Evolutionary conservation across 2,797 vertebrate genomes (phyloP).

Genomic region (Holocentrus rufus): DNA sequence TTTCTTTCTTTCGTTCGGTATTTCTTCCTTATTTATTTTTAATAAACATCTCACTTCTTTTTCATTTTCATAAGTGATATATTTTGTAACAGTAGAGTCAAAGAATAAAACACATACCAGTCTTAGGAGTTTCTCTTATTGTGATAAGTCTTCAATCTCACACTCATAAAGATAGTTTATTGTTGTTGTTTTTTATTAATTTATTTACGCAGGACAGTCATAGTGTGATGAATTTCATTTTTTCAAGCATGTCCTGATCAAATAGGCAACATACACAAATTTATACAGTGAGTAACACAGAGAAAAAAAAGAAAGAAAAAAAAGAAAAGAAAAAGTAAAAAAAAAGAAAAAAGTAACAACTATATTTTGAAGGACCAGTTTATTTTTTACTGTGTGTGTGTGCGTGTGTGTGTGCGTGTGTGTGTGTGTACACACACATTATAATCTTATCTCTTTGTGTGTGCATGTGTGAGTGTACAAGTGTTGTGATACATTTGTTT

Average conservation of each 20-base stretch:
- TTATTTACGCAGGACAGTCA: constrained; percentile 6
- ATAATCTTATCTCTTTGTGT: not conserved
- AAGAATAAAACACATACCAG: not conserved
- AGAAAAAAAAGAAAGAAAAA: constrained; percentile 22
- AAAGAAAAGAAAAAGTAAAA: not conserved
- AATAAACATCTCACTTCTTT: too few relatives aligned
- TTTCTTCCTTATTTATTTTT: too few relatives aligned
- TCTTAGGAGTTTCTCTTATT: constrained; percentile 7
- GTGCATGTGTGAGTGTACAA: constrained; percentile 6
- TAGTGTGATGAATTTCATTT: not conserved
- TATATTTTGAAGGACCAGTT: not conserved
- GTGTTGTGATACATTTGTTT: constrained; percentile 9
- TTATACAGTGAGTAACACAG: constrained; percentile 2
- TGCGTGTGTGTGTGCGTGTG: not conserved
- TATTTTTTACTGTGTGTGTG: not conserved
- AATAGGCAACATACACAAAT: constrained; percentile 13
- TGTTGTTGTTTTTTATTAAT: constrained; percentile 39
- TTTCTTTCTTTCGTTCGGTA: too few relatives aligned
- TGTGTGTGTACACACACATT: not conserved
- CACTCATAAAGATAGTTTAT: constrained; percentile 29
- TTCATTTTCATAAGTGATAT: too few relatives aligned
- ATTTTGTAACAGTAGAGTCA: not conserved
- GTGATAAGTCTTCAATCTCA: not conserved
- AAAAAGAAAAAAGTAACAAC: not conserved
- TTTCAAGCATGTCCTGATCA: not conserved